phyloP scores from a whole-genome alignment of 2,113 vertebrate species.

The Apteryx mantelli region DNA sequence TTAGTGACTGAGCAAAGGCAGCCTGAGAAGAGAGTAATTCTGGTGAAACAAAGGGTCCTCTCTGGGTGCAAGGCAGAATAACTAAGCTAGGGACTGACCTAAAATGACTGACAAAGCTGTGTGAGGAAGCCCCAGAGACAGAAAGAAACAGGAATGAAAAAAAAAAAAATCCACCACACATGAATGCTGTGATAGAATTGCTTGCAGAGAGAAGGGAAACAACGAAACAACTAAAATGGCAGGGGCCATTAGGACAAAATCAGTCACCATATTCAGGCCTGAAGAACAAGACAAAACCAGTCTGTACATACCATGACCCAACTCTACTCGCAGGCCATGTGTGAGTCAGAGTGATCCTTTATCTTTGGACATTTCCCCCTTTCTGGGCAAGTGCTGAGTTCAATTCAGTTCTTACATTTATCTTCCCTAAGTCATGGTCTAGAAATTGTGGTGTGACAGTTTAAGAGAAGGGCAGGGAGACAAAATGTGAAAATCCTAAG shows the following conservation, averaged over 20 bases:
- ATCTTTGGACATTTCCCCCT: not conserved
- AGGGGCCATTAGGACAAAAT: not conserved
- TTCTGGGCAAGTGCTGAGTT: not conserved
- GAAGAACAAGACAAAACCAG: not conserved
- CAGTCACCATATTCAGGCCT: not conserved
- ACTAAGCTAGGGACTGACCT: not conserved
- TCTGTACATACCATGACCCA: too few relatives aligned
- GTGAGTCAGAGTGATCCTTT: not conserved
- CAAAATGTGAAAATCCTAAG: not conserved
- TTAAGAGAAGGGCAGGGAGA: not conserved
- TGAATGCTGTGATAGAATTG: not conserved
- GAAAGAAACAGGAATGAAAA: not conserved
- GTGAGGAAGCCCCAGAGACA: not conserved
- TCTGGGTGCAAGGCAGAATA: not conserved
- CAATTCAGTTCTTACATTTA: not conserved
- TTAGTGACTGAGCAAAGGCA: not conserved
- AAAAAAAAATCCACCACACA: not conserved
- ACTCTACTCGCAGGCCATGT: not conserved
- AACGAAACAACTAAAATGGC: not conserved
- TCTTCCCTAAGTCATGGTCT: fast-evolving
- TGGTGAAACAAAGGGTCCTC: not conserved
- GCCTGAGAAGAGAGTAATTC: not conserved
- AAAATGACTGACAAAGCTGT: not conserved
- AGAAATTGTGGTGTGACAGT: not conserved
- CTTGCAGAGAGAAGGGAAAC: not conserved